A percentile compares a stretch with the other conserved stretches of the same genome.
Conservation (phyloP, 2,113 vertebrate genomes). For the Labeo catla region DNA sequence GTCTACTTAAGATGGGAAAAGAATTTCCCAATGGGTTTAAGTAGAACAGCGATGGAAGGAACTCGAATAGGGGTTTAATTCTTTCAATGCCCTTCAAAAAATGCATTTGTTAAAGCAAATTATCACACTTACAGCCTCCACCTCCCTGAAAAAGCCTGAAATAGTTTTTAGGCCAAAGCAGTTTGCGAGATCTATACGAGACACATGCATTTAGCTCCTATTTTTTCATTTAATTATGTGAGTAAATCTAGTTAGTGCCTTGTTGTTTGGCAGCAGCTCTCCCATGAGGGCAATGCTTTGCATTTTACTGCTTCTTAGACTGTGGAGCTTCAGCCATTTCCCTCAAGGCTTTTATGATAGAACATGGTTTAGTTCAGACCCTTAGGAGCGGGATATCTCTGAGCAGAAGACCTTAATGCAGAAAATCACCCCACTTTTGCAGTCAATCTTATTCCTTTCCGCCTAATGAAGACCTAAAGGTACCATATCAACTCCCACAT, state of each 20-base stretch:
- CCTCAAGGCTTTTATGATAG: constrained; percentile 20
- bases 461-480: constrained; percentile 34
- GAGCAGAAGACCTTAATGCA: not conserved
- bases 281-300: constrained; percentile 40
- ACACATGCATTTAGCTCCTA: constrained; percentile 43
- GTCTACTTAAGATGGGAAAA: constrained; percentile 18
- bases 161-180: constrained; percentile 25
- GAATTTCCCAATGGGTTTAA: constrained; percentile 23
- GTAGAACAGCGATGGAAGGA: constrained; percentile 31
- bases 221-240: constrained; percentile 53
- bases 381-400: constrained; percentile 16
- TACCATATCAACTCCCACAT: constrained; percentile 4
- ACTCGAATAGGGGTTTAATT: constrained; percentile 3
- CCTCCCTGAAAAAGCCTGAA: constrained; percentile 6
- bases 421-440: not conserved
- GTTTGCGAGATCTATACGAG: constrained; percentile 14
- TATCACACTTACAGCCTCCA: constrained; percentile 31
- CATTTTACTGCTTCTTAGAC: constrained; percentile 32
- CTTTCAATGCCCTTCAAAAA: constrained; percentile 41
- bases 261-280: constrained; percentile 34
- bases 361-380: constrained; percentile 11
- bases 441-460: not conserved
- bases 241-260: constrained; percentile 50
- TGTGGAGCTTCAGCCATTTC: constrained; percentile 16
- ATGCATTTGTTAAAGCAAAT: constrained; percentile 47